Base-by-base conservation (phyloP, 2,113 vertebrate species). In the Prinia subflava region DNA sequence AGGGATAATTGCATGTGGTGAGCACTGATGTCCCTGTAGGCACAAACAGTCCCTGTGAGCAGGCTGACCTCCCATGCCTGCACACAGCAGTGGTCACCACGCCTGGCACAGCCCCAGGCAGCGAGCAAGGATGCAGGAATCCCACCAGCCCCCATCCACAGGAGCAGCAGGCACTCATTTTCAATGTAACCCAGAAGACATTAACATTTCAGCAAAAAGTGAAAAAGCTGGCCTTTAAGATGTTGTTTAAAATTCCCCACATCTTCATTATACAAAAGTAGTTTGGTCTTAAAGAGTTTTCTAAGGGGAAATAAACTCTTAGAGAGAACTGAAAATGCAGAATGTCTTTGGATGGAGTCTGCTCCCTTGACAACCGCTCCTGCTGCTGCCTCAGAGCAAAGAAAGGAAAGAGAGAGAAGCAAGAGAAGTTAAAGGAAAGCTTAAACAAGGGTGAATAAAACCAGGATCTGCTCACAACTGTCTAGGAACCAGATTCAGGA, bases 201-300 rank as follows among this genome's bases (percentile, higher is more conserved):
- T 81, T 87, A 94, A 85, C 78, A 78, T 85, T 90, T 95, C 64
- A 95, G 93, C 15, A 87, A 80, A 79, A 94, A 89, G 41, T 12
- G 9, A 25, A 87, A 86, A 87, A 79, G 24, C 20, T 87, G 46
- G 24, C 39, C 83, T 86, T 83, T 83, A 83, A 93, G 83, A 73
- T 24, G 47, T 1, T 37, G 55, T 46, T 92, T 86, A 89, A 70
- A 87, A 85, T 71, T 70, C 69, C 35, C 21, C 39, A 52, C 35
- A 55, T 65, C 49, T 33, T 89, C 67, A 44, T 87, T 52, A 59
- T 31, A 56, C 4, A 78, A 39, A 75, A 50, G 23, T 52, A 13
- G 65, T 70, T 74, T 81, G 60, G 59, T 89, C 65, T 91, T 76
- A 47, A 81, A 13, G 63, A 46, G 20, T 85, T 80, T 91, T 91